A percentile compares a stretch with the other conserved stretches of the same genome.
phyloP scores from a whole-genome alignment of 2,888 invertebrate genomes.

The Alloplasta piceator region DNA sequence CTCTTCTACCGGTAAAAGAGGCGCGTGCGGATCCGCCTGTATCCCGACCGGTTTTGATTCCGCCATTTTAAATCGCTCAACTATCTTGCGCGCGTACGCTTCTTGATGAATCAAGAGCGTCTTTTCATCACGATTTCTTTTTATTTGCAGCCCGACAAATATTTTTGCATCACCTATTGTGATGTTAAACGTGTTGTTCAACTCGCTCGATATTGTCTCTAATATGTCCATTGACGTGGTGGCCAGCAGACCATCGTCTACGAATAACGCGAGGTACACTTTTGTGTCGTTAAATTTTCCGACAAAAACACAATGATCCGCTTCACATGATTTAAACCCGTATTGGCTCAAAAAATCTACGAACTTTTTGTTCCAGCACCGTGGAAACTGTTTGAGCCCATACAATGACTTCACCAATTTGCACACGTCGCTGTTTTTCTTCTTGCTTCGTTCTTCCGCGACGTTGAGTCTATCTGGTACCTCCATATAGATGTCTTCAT shows the following conservation, averaged over 20 bases:
- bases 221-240: constrained; percentile 40
- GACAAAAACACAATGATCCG: too few species aligned
- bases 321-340: constrained; percentile 22
- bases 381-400: constrained; percentile 44
- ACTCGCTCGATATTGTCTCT: too few species aligned
- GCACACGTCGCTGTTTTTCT: constrained; percentile 25
- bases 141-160: too few species aligned
- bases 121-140: too few species aligned
- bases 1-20: constrained; percentile 3
- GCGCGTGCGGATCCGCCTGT: constrained; percentile 37
- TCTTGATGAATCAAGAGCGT: too few species aligned
- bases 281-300: neutral
- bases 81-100: constrained; percentile 36
- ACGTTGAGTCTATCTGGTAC: constrained; percentile 43
- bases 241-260: constrained; percentile 67
- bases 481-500: constrained; percentile 61
- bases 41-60: constrained; percentile 38
- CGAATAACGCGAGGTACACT: constrained; percentile 53
- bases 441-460: neutral
- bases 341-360: constrained; percentile 1
- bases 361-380: constrained; percentile 37
- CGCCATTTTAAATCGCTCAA: constrained; percentile 43
- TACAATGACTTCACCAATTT: constrained; percentile 40
- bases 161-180: too few species aligned
- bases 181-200: constrained; percentile 61